A percentile compares a stretch with the other conserved stretches of the same genome.
phyloP scores from a whole-genome alignment of 2,888 invertebrate species.

The Frankliniella intonsa region DNA sequence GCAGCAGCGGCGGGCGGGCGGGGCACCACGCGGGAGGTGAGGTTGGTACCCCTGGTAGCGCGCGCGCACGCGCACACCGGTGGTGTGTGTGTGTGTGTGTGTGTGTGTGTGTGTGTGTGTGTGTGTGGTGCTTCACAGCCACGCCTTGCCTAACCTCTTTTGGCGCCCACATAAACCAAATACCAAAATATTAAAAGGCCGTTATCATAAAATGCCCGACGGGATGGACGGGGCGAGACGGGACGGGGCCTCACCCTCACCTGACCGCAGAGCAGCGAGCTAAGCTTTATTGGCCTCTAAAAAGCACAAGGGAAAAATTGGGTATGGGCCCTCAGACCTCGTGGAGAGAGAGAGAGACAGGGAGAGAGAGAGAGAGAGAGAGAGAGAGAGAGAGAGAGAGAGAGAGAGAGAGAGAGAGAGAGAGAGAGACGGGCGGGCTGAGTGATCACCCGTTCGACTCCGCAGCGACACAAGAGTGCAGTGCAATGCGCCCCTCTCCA shows the following conservation, averaged over 20 bases:
- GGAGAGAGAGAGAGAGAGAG: background rate
- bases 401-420: slow-evolving; percentile 1
- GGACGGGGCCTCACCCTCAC: background rate
- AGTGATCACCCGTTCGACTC: background rate
- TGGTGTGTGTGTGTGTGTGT: too few relatives aligned
- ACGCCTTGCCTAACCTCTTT: background rate
- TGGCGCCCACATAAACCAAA: slow-evolving; percentile 24
- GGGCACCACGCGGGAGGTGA: too few relatives aligned
- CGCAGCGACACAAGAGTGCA: too few relatives aligned
- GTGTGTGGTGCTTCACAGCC: background rate
- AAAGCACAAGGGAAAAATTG: background rate
- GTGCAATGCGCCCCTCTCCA: too few relatives aligned
- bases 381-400: slow-evolving; percentile 1
- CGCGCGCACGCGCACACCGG: background rate
- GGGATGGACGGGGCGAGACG: background rate
- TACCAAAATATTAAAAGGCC: slow-evolving; percentile 5
- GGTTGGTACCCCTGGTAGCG: too few relatives aligned
- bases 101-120: background rate
- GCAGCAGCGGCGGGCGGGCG: too few relatives aligned
- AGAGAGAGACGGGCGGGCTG: background rate
- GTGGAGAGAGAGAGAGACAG: background rate
- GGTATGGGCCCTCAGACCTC: background rate
- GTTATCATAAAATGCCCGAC: background rate
- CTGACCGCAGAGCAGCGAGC: background rate
- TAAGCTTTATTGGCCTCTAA: background rate